These are phyloP conservation scores for Trachelus iudaicus DNA, from an alignment of 2,888 invertebrate genomes.

Conservation along the genomic window DNA sequence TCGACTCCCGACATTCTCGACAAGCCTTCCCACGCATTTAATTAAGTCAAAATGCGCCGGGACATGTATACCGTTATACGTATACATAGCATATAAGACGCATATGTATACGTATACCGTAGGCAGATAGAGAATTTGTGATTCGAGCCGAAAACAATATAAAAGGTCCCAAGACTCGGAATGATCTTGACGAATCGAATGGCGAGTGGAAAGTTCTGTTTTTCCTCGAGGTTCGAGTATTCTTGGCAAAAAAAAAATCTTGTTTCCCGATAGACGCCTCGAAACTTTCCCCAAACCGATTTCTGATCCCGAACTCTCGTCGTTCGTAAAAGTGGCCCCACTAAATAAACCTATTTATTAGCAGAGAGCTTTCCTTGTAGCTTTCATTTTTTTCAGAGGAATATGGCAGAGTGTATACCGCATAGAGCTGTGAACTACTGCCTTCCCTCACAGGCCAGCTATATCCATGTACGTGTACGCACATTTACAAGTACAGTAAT, in stretches of 20 bases:
- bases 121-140: too few relatives aligned
- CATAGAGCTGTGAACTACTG: too few relatives aligned
- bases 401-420: too few relatives aligned
- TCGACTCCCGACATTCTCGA: neutral
- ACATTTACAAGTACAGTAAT: too few relatives aligned
- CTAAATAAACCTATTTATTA: constrained; percentile 56
- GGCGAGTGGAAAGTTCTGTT: constrained; percentile 21
- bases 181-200: constrained; percentile 35
- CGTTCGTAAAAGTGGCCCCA: constrained; percentile 31
- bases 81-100: too few relatives aligned
- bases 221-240: constrained; percentile 3
- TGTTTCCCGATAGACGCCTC: constrained; percentile 13
- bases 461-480: too few relatives aligned
- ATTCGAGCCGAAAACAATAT: neutral
- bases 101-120: too few relatives aligned
- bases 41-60: constrained; percentile 41
- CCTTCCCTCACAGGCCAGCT: too few relatives aligned
- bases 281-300: constrained; percentile 4
- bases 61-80: too few relatives aligned
- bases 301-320: constrained; percentile 26
- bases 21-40: constrained; percentile 44
- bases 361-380: constrained; percentile 3
- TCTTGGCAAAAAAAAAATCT: constrained; percentile 10
- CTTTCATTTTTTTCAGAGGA: too few relatives aligned
- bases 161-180: neutral